Conservation (phyloP, 2,113 vertebrate species). For the Lonchura striata region DNA sequence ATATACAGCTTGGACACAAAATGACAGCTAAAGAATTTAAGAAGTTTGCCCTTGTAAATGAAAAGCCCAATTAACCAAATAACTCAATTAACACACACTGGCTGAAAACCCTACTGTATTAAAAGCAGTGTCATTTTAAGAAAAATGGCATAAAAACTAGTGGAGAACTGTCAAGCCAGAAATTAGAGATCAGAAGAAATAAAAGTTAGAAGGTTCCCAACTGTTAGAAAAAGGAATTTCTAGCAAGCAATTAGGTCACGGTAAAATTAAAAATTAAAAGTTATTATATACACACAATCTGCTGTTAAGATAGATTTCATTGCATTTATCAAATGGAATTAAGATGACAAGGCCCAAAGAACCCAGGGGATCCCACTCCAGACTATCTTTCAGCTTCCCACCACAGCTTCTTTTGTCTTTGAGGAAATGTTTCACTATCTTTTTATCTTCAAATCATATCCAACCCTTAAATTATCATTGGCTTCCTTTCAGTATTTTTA, state of each 20-base stretch:
- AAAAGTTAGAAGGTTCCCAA: neutral
- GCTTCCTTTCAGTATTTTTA: slow-evolving; percentile 33
- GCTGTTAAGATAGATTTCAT: neutral
- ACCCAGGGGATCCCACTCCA: neutral
- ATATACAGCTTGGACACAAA: neutral
- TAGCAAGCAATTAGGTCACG: neutral
- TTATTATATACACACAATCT: neutral
- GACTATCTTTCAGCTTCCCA: neutral
- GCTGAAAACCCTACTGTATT: neutral
- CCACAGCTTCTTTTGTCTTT: neutral
- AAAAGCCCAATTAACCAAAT: neutral
- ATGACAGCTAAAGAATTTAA: neutral
- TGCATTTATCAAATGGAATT: neutral
- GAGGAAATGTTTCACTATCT: neutral
- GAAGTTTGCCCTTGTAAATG: neutral
- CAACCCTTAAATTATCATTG: neutral
- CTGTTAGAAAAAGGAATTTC: neutral
- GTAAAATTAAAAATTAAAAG: neutral
- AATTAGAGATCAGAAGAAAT: neutral
- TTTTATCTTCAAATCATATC: slow-evolving; percentile 10
- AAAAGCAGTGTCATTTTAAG: neutral
- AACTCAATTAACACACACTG: neutral
- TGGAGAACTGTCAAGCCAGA: neutral
- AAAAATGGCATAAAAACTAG: neutral
- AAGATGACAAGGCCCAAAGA: neutral